phyloP scores from a whole-genome alignment of 2,888 invertebrate genomes.

The Oscheius myriophilus region DNA sequence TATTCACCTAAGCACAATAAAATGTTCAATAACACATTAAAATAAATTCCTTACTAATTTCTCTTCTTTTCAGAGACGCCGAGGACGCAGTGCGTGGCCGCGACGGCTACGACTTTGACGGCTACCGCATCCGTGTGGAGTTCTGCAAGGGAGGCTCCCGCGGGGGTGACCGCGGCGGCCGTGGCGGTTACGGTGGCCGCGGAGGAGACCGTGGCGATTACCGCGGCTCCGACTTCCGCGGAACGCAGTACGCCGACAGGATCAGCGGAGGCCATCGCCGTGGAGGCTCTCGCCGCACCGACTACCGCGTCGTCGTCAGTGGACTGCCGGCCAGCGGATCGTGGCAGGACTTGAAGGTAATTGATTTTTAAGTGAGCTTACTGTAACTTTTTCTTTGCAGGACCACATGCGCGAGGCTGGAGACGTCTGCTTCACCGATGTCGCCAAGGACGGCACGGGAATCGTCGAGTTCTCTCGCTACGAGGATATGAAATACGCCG shows the following conservation, averaged over 20 bases:
- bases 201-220: constrained; percentile 67
- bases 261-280: constrained; percentile 31
- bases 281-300: constrained; percentile 77
- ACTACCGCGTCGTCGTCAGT: constrained; percentile 91
- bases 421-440: constrained; percentile 97
- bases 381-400: constrained; percentile 9
- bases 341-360: constrained; percentile 78
- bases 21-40: neutral
- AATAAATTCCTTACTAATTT: neutral
- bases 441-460: constrained; percentile 94
- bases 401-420: constrained; percentile 97
- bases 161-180: constrained; percentile 68
- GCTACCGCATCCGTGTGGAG: constrained; percentile 93
- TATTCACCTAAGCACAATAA: no score
- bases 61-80: constrained; percentile 51
- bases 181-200: constrained; percentile 71
- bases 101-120: constrained; percentile 98
- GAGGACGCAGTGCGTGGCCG: constrained; percentile 73
- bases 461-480: constrained; percentile 95
- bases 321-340: constrained; percentile 85
- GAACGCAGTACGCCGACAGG: constrained; percentile 27
- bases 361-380: neutral
- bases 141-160: constrained; percentile 83
- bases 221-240: constrained; percentile 33
- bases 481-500: constrained; percentile 99